Evolutionary conservation across 2,797 vertebrate species (phyloP).

Genomic region (Agapornis canus): DNA sequence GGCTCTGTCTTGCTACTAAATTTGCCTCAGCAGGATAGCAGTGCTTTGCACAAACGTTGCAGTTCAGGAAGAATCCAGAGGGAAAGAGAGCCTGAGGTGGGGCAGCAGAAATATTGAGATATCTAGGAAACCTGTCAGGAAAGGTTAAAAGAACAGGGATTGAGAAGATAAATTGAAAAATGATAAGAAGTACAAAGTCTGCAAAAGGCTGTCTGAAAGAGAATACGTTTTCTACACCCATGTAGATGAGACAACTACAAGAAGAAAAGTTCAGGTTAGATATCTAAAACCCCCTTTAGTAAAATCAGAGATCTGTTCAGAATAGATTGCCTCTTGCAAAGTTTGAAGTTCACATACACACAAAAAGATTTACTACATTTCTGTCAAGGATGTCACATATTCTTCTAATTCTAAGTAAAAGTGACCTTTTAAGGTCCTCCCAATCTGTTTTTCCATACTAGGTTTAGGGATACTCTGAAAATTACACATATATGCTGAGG

Average conservation of each 20-base stretch:
- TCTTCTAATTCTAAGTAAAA: neutral
- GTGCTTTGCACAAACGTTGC: neutral
- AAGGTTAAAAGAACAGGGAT: fast-evolving
- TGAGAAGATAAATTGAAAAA: neutral
- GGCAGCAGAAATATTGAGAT: neutral
- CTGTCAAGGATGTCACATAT: neutral
- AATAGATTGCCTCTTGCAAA: neutral
- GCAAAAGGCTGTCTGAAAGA: neutral
- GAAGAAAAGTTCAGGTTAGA: neutral
- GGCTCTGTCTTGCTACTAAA: neutral
- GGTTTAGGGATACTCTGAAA: neutral
- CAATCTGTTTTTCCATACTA: neutral
- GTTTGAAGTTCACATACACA: neutral
- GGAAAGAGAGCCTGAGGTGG: neutral
- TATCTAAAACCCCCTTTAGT: neutral
- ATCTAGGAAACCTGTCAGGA: neutral
- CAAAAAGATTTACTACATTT: neutral
- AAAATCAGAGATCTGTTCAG: neutral
- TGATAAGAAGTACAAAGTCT: neutral
- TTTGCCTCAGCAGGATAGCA: neutral
- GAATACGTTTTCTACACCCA: neutral
- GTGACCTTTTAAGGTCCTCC: neutral
- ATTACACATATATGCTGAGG: neutral
- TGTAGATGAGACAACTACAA: neutral
- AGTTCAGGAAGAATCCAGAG: neutral